A percentile compares a stretch with the other conserved stretches of the same genome.
These are phyloP conservation scores for Kryptolebias ocellatus DNA, from an alignment of 2,797 vertebrate genomes.

Conservation along the genomic window DNA sequence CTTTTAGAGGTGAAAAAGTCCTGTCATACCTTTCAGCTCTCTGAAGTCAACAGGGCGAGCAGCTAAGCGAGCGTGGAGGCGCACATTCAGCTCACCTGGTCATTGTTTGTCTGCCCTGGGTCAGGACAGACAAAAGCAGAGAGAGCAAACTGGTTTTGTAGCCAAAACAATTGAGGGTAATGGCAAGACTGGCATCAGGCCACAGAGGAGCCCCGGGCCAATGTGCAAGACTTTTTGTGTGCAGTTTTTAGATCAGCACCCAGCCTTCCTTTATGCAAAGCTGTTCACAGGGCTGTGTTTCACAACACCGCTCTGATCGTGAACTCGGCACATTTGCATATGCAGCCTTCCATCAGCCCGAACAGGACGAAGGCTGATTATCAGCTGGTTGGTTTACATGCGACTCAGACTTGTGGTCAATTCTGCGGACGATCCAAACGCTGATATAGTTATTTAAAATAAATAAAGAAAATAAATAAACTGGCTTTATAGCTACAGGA, in stretches of 20 bases:
- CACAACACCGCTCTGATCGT: conserved; percentile 17
- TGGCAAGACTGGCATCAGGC: conserved; percentile 67
- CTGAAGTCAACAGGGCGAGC: conserved; percentile 16
- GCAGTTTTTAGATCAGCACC: conserved; percentile 33
- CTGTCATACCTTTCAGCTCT: conserved; percentile 9
- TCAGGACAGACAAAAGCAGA: conserved; percentile 64
- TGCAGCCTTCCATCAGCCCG: conserved; percentile 3
- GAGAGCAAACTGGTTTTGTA: conserved; percentile 56
- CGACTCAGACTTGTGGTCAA: too few species aligned
- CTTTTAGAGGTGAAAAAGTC: conserved; percentile 17
- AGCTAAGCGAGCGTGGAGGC: conserved; percentile 15
- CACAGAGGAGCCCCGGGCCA: conserved; percentile 54
- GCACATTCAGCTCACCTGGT: conserved; percentile 68
- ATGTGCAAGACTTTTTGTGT: conserved; percentile 37
- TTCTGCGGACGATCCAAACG: background rate
- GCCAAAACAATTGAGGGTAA: conserved; percentile 76
- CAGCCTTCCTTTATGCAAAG: conserved; percentile 45
- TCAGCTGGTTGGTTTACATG: conserved; percentile 2
- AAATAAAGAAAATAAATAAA: background rate
- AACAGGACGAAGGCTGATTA: background rate
- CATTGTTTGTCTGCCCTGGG: conserved; percentile 62
- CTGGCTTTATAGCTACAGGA: background rate
- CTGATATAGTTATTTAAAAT: background rate
- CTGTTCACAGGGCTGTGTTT: conserved; percentile 22
- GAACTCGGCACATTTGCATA: conserved; percentile 46